Percentiles rank a stretch among this genome's conserved stretches.
These are phyloP conservation scores for Tenthredo livida DNA, from an alignment of 2,888 invertebrate genomes.

Conservation along the genomic window DNA sequence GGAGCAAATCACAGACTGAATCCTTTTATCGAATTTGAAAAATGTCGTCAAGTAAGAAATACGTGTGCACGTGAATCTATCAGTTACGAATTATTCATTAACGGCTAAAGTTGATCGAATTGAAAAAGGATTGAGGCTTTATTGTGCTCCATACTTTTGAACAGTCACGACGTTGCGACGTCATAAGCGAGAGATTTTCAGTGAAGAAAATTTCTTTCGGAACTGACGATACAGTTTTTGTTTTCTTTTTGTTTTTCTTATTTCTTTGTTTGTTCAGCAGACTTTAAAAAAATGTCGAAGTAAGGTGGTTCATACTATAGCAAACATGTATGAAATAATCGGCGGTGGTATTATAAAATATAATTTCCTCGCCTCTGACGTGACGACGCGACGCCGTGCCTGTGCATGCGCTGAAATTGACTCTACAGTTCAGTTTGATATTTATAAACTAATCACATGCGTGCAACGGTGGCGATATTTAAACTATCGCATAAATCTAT, in stretches of 20 bases:
- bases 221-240: background rate
- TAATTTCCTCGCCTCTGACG: background rate
- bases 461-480: background rate
- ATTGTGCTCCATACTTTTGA: background rate
- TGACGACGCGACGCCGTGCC: slow-evolving; percentile 4
- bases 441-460: background rate
- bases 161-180: background rate
- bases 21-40: background rate
- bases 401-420: slow-evolving; percentile 25
- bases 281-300: background rate
- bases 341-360: background rate
- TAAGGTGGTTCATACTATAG: background rate
- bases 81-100: background rate
- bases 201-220: background rate
- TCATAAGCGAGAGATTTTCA: background rate
- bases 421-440: background rate
- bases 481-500: background rate
- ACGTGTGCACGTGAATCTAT: background rate
- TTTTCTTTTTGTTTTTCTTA: background rate
- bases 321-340: background rate
- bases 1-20: background rate
- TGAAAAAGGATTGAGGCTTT: background rate
- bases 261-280: background rate
- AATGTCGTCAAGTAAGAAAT: background rate
- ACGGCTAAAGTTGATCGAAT: background rate